Conservation (phyloP, 1,140 invertebrate genomes). For the Diabrotica virgifera region DNA sequence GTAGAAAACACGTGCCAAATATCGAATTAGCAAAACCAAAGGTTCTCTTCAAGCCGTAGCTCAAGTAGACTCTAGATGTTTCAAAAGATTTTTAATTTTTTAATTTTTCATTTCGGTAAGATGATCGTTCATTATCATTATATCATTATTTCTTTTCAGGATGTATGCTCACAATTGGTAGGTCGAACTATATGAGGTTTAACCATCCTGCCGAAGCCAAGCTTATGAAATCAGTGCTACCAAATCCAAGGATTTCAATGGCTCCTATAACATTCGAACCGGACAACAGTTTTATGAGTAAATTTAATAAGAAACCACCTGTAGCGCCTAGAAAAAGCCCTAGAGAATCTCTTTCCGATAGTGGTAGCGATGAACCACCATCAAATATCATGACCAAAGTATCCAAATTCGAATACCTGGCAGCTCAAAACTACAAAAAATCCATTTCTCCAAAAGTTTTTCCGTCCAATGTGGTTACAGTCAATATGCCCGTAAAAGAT, state of each 20-base stretch:
- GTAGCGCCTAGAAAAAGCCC: conserved; percentile 48
- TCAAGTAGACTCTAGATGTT: too few relatives aligned
- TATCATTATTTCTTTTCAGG: conserved; percentile 53
- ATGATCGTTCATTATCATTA: background rate
- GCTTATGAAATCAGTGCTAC: conserved; percentile 76
- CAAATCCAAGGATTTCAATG: conserved; percentile 74
- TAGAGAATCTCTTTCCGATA: conserved; percentile 51
- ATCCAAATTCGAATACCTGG: conserved; percentile 60
- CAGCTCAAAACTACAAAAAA: conserved; percentile 50
- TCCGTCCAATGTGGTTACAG: conserved; percentile 68
- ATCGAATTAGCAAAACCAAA: too few relatives aligned
- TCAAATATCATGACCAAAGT: conserved; percentile 59
- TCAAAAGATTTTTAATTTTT: too few relatives aligned
- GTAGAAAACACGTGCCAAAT: too few relatives aligned
- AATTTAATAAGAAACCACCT: conserved; percentile 53
- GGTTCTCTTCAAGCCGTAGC: too few relatives aligned
- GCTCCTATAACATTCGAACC: conserved; percentile 60
- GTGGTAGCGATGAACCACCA: conserved; percentile 51
- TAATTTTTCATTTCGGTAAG: too few relatives aligned
- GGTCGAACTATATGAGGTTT: conserved; percentile 84
- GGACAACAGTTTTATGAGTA: conserved; percentile 40
- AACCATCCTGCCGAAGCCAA: conserved; percentile 86
- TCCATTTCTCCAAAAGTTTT: conserved; percentile 74
- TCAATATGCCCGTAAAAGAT: conserved; percentile 75
- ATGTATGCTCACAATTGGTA: conserved; percentile 82